phyloP scores from a whole-genome alignment of 1,140 invertebrate genomes.

The Tenebrio molitor region DNA sequence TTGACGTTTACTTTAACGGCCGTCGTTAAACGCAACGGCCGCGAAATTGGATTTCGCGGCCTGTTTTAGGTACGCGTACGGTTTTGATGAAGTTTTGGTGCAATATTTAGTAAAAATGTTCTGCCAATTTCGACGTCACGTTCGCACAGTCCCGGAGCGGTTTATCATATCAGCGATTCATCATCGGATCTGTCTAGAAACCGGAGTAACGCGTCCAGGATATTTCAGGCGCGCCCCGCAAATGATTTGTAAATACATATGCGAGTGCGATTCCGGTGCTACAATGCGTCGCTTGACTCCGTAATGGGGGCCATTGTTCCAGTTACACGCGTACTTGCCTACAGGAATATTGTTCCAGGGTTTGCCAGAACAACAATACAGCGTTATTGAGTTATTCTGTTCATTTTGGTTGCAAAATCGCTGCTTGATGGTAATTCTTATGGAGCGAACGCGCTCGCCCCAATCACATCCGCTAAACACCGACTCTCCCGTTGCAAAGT shows the following conservation, averaged over 20 bases:
- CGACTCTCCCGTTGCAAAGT: too few species aligned
- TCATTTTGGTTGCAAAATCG: constrained; percentile 5
- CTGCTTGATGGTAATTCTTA: constrained; percentile 24
- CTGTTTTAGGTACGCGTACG: too few species aligned
- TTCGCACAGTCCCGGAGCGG: not conserved
- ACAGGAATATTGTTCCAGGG: constrained; percentile 30
- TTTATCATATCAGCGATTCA: constrained; percentile 45
- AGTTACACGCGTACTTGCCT: constrained; percentile 26
- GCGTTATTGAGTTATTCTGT: constrained; percentile 22
- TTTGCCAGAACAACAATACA: constrained; percentile 3
- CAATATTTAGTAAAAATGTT: too few species aligned
- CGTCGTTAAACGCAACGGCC: too few species aligned
- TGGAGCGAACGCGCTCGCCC: not conserved
- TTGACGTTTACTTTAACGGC: too few species aligned
- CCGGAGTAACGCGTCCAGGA: not conserved
- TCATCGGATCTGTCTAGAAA: constrained; percentile 35
- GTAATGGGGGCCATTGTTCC: constrained; percentile 40
- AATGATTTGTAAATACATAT: constrained; percentile 46
- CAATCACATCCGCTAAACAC: constrained; percentile 8
- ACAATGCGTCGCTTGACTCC: constrained; percentile 40
- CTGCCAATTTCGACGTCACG: too few species aligned
- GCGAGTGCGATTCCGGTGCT: constrained; percentile 29
- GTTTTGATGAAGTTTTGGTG: too few species aligned
- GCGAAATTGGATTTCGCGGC: too few species aligned
- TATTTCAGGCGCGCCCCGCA: constrained; percentile 19